These are phyloP conservation scores for Panzeria rudis DNA, from an alignment of 2,888 invertebrate genomes.

Conservation along the genomic window DNA sequence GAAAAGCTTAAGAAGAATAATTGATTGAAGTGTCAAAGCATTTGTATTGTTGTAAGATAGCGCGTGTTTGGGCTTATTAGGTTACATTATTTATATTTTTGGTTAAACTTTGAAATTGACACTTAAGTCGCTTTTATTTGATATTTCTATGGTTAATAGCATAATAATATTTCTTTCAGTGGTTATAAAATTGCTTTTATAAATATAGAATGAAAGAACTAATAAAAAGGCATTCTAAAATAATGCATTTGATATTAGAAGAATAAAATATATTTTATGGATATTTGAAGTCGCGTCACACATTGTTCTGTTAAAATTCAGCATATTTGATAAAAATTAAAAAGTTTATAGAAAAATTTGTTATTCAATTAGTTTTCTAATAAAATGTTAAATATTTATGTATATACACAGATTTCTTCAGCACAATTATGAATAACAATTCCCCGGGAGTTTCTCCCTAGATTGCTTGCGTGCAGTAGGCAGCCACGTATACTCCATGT, in stretches of 20 bases:
- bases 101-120: background rate
- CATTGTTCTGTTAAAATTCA: background rate
- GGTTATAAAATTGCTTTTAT: background rate
- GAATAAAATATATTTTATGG: background rate
- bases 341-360: too few species aligned
- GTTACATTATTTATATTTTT: background rate
- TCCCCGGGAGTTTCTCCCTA: too few species aligned
- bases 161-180: background rate
- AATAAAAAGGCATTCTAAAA: background rate
- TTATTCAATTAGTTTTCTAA: too few species aligned
- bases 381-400: too few species aligned
- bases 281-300: background rate
- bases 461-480: too few species aligned
- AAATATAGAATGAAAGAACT: background rate
- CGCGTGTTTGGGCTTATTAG: background rate
- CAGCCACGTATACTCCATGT: too few species aligned
- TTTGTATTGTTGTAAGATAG: background rate
- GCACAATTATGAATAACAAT: too few species aligned
- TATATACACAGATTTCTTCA: too few species aligned
- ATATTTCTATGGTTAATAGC: background rate
- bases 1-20: constrained; percentile 6
- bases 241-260: background rate
- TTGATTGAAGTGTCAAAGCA: constrained; percentile 3
- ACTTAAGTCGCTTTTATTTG: background rate
- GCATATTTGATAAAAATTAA: background rate